Conservation (phyloP, 2,797 vertebrate genomes). For the Anniella stebbinsi region DNA sequence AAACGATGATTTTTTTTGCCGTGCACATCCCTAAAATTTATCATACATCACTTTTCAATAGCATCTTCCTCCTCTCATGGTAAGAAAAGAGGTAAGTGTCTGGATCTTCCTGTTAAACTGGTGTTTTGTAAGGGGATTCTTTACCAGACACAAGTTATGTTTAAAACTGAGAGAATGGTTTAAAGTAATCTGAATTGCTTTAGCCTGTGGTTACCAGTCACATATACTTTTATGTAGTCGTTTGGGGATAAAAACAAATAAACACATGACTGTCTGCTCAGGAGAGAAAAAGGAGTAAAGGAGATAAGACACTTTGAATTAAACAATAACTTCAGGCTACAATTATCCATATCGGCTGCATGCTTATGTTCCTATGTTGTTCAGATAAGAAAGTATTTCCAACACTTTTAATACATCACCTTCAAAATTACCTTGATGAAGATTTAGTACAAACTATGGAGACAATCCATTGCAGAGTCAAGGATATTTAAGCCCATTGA, state of each 20-base stretch:
- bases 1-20: no score
- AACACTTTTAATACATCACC: slow-evolving; percentile 20
- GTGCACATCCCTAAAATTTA: no score
- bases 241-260: neutral
- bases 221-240: slow-evolving; percentile 1
- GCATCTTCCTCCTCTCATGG: neutral
- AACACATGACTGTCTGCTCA: slow-evolving; percentile 1
- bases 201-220: neutral
- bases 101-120: neutral
- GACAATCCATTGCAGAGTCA: neutral
- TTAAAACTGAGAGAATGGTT: neutral
- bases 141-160: neutral
- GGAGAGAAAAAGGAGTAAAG: neutral
- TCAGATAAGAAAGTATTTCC: slow-evolving; percentile 27
- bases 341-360: slow-evolving; percentile 9
- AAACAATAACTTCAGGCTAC: slow-evolving; percentile 36
- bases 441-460: neutral
- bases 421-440: slow-evolving; percentile 45
- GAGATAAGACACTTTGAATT: slow-evolving; percentile 31
- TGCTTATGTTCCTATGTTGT: slow-evolving; percentile 22
- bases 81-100: no score
- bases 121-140: neutral
- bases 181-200: slow-evolving; percentile 1
- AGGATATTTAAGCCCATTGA: neutral
- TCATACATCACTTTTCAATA: neutral